Conservation (phyloP, 2,797 vertebrate species). For the Heliangelus exortis region DNA sequence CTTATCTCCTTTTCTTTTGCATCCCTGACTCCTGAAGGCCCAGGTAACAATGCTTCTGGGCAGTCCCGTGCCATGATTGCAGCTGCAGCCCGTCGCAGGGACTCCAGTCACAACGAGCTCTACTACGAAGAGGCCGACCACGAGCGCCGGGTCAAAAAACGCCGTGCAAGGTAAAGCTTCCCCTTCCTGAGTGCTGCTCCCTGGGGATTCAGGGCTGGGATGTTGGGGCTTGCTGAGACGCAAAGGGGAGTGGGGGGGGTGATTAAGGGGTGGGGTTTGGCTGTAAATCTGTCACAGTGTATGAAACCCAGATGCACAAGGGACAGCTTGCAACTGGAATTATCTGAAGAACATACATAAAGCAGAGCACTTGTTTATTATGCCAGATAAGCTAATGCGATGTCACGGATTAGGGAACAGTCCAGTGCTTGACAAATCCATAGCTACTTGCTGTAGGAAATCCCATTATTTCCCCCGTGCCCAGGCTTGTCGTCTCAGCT, state of each 20-base stretch:
- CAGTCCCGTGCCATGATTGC: conserved; percentile 92
- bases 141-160: conserved; percentile 91
- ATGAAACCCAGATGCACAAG: neutral
- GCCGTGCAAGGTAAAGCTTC: conserved; percentile 85
- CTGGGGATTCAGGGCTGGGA: accelerated
- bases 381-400: neutral
- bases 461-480: neutral
- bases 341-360: neutral
- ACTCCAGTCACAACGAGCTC: conserved; percentile 92
- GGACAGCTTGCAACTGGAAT: neutral
- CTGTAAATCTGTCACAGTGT: neutral
- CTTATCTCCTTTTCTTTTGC: neutral
- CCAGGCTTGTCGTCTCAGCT: neutral
- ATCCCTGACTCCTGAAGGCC: conserved; percentile 75
- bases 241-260: accelerated
- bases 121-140: conserved; percentile 97
- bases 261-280: neutral
- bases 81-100: conserved; percentile 88
- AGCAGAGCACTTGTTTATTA: neutral
- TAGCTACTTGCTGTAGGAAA: conserved; percentile 22
- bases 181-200: accelerated
- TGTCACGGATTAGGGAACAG: neutral
- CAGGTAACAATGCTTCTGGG: conserved; percentile 85
- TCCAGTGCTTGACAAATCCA: neutral
- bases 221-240: accelerated